Conservation (phyloP, 2,888 invertebrate genomes). For the Synergus umbraculus region DNA sequence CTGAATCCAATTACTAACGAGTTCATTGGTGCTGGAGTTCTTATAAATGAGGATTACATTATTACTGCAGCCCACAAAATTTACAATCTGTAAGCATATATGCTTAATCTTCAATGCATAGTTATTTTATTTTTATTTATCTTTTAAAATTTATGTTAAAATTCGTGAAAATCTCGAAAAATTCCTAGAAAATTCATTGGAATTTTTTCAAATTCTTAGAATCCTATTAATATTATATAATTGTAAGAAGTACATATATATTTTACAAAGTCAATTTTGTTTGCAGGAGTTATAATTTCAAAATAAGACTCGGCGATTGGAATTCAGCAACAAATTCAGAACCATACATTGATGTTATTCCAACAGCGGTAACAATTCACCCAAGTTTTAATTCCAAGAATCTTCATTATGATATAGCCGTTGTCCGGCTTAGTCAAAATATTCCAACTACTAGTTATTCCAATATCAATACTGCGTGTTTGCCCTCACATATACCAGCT, state of each 20-base stretch:
- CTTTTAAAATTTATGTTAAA: too few species aligned
- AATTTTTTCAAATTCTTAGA: too few species aligned
- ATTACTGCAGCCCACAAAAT: slow-evolving; percentile 79
- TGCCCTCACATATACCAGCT: slow-evolving; percentile 73
- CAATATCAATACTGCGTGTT: slow-evolving; percentile 79
- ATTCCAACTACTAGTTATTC: slow-evolving; percentile 74
- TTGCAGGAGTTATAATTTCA: slow-evolving; percentile 76
- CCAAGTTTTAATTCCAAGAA: slow-evolving; percentile 85
- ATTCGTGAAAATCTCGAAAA: too few species aligned
- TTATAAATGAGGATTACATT: slow-evolving; percentile 76
- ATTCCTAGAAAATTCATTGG: too few species aligned
- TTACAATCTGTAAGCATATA: slow-evolving; percentile 65
- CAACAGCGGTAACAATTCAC: slow-evolving; percentile 81
- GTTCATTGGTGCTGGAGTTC: slow-evolving; percentile 69
- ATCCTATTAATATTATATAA: too few species aligned
- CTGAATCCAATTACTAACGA: slow-evolving; percentile 53
- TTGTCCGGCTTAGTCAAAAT: slow-evolving; percentile 82
- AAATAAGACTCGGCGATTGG: slow-evolving; percentile 88
- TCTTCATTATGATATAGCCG: slow-evolving; percentile 89
- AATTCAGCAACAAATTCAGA: slow-evolving; percentile 83
- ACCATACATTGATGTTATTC: slow-evolving; percentile 82
- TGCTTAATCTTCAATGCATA: not conserved
- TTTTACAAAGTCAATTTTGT: slow-evolving; percentile 15
- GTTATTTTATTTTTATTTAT: too few species aligned
- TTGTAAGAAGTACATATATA: not conserved